Percentiles rank a stretch among this genome's conserved stretches.
Evolutionary conservation across 2,797 vertebrate genomes (phyloP).

Genomic region (Periparus ater): DNA sequence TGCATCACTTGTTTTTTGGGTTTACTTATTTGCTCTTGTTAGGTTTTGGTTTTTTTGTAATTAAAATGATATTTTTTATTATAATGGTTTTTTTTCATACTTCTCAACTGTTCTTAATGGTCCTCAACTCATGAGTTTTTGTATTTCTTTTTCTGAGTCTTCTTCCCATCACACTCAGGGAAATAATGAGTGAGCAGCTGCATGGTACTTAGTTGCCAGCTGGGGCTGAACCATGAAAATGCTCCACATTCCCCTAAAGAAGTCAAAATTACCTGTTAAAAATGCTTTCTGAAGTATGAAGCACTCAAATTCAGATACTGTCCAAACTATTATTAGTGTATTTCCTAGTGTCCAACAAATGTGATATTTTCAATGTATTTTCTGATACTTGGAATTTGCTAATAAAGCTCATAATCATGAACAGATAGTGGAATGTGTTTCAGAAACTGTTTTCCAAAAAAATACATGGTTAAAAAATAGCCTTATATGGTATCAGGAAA

Average conservation of each 20-base stretch:
- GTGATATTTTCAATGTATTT: background rate
- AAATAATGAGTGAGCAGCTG: background rate
- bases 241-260: background rate
- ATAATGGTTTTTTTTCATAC: accelerated
- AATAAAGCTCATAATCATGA: background rate
- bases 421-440: background rate
- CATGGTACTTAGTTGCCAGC: background rate
- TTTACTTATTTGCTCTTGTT: background rate
- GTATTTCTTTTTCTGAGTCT: background rate
- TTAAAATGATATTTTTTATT: background rate
- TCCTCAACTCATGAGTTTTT: background rate
- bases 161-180: background rate
- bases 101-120: background rate
- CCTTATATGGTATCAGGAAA: background rate
- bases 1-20: background rate
- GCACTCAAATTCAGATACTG: background rate
- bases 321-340: background rate
- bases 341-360: background rate
- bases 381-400: background rate
- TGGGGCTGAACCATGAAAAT: background rate
- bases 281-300: background rate
- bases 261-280: background rate
- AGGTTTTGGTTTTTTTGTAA: accelerated
- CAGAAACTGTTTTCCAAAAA: background rate
- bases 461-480: background rate